phyloP scores from a whole-genome alignment of 1,140 invertebrate species.

The Aphelenchoides fujianensis region DNA sequence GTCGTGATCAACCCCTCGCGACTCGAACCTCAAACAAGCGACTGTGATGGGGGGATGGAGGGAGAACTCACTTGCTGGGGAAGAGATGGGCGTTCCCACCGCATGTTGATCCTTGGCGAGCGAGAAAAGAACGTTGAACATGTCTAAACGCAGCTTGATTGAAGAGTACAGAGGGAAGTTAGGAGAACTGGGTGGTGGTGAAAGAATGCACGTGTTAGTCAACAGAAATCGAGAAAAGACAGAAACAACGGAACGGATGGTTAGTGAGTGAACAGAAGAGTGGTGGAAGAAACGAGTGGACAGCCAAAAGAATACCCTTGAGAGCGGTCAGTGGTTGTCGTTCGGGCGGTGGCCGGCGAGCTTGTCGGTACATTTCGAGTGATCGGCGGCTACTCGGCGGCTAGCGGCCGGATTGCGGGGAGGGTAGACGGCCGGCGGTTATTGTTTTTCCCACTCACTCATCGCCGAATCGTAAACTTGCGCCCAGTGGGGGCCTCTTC shows the following conservation, averaged over 20 bases:
- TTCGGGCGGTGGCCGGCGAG: too few species aligned
- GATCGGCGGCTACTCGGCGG: too few species aligned
- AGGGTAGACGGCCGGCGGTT: not conserved
- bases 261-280: not conserved
- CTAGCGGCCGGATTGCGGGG: too few species aligned
- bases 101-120: constrained; percentile 36
- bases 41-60: constrained; percentile 6
- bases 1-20: constrained; percentile 47
- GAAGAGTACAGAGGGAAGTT: not conserved
- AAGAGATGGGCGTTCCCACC: constrained; percentile 28
- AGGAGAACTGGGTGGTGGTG: not conserved
- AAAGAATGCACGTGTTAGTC: not conserved
- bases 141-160: constrained; percentile 26
- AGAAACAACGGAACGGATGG: too few species aligned
- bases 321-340: not conserved
- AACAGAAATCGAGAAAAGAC: not conserved
- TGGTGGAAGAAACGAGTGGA: not conserved
- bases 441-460: not conserved
- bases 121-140: constrained; percentile 47
- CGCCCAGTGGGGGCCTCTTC: not conserved
- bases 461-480: not conserved
- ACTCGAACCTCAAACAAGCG: constrained; percentile 43
- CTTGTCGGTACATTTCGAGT: too few species aligned
- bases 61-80: constrained; percentile 36
- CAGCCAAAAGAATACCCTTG: not conserved